Conservation (phyloP, 2,888 invertebrate genomes). For the Conus canariensis region DNA sequence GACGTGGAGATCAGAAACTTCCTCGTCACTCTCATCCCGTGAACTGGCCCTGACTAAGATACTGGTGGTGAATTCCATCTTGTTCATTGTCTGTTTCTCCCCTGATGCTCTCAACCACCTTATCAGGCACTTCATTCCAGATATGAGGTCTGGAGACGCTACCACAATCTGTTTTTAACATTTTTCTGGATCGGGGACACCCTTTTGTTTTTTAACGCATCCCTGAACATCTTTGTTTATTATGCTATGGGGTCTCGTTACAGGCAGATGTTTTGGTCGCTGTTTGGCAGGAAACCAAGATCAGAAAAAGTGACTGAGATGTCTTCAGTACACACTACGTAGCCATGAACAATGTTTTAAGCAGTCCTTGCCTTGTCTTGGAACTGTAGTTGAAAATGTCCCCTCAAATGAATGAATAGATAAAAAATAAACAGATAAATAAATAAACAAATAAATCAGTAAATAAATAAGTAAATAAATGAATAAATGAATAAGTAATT, state of each 20-base stretch:
- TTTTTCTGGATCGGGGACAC: neutral
- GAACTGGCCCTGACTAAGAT: constrained; percentile 4
- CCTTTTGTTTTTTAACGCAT: neutral
- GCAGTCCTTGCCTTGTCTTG: no score
- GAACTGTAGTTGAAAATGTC: no score
- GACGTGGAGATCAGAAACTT: neutral
- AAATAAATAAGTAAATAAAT: no score
- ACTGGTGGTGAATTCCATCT: neutral
- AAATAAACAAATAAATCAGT: no score
- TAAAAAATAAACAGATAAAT: no score
- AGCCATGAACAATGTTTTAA: no score
- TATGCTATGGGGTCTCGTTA: constrained; percentile 13
- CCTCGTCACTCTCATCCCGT: neutral
- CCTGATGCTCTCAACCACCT: neutral
- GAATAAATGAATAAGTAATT: no score
- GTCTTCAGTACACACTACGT: no score
- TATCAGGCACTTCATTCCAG: neutral
- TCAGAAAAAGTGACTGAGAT: no score
- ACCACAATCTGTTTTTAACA: neutral
- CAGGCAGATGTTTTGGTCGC: neutral
- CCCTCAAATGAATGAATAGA: no score
- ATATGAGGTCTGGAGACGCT: neutral
- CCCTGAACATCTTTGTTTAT: constrained; percentile 27
- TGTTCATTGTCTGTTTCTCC: constrained; percentile 6
- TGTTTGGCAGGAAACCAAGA: neutral